Evolutionary conservation across 1,140 invertebrate species (phyloP), one percentile per base, ranked within the genome.

Genomic region (Schlechtendalia chinensis): DNA sequence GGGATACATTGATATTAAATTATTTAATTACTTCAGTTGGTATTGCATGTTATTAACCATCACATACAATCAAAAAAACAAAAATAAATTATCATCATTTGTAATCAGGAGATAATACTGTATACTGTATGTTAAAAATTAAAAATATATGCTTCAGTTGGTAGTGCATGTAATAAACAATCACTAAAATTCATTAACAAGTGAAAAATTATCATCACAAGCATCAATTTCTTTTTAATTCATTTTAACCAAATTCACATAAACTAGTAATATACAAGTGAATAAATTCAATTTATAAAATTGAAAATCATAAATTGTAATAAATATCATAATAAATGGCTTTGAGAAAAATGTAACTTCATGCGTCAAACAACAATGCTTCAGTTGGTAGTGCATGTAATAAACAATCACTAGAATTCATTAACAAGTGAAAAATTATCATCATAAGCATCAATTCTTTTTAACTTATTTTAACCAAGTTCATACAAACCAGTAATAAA

Each of bases 81-180:
- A 6, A 56, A 27, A 56, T n/a, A 72, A 56, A 50, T 39, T 29
- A 71, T n/a, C 17, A 56, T 74, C 53, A n/a, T n/a, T n/a, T n/a
- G n/a, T n/a, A n/a, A n/a, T n/a, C n/a, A n/a, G n/a, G n/a, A n/a
- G n/a, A n/a, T n/a, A n/a, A n/a, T n/a, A n/a, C n/a, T n/a, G n/a
- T n/a, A n/a, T n/a, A n/a, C n/a, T n/a, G n/a, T n/a, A n/a, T n/a
- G n/a, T 12, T 50, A 50, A 50, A 50, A 50, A 39, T 39, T 8
- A 39, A 3, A 50, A 65, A 39, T 45, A 16, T 6, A n/a, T 74
- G 8, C 53, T 32, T 74, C 71, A 74, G 71, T 56, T 74, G 71
- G 50, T 74, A 74, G 71, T 56, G 71, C 71, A 74, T 74, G 71
- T 74, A 54, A 54, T 54, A 56, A 74, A 74, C 50, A 56, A 72